These are phyloP conservation scores for Amphipyra berbera DNA, from an alignment of 2,888 invertebrate species.

Conservation along the genomic window DNA sequence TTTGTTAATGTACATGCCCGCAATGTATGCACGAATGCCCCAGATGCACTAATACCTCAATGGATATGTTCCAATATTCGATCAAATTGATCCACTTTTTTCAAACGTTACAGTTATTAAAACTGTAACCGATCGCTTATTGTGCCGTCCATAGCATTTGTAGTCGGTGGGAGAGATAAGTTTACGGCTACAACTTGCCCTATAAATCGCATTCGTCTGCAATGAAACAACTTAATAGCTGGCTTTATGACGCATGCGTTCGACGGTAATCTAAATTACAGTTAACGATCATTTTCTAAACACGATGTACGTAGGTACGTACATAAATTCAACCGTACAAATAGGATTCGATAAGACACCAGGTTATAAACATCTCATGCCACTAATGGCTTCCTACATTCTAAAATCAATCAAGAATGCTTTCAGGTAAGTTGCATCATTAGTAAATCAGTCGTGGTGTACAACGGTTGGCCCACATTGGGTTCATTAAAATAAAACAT, in stretches of 20 bases:
- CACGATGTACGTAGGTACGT: constrained; percentile 35
- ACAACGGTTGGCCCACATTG: constrained; percentile 81
- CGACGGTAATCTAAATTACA: constrained; percentile 67
- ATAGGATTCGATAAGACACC: constrained; percentile 43
- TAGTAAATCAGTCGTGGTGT: constrained; percentile 65
- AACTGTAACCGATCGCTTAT: constrained; percentile 33
- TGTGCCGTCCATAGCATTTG: not conserved
- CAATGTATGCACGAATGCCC: constrained; percentile 50
- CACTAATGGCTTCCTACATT: constrained; percentile 72
- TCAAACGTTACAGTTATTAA: constrained; percentile 31
- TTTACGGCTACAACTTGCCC: constrained; percentile 36
- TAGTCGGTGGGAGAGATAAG: constrained; percentile 18
- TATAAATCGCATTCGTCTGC: constrained; percentile 48
- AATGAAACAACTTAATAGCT: constrained; percentile 55
- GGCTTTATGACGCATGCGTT: constrained; percentile 60
- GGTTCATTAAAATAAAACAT: constrained; percentile 81
- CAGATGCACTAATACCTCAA: constrained; percentile 30
- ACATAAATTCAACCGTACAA: constrained; percentile 37
- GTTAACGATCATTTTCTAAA: constrained; percentile 61
- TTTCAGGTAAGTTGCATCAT: constrained; percentile 74
- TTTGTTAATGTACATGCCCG: constrained; percentile 49
- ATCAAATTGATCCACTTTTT: constrained; percentile 33
- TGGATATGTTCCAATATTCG: constrained; percentile 28
- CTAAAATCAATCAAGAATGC: constrained; percentile 76
- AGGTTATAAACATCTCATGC: constrained; percentile 51